Percentiles rank a stretch among this genome's conserved stretches.
These are phyloP conservation scores for Rhincodon typus DNA, from an alignment of 2,797 vertebrate genomes.

Conservation along the genomic window DNA sequence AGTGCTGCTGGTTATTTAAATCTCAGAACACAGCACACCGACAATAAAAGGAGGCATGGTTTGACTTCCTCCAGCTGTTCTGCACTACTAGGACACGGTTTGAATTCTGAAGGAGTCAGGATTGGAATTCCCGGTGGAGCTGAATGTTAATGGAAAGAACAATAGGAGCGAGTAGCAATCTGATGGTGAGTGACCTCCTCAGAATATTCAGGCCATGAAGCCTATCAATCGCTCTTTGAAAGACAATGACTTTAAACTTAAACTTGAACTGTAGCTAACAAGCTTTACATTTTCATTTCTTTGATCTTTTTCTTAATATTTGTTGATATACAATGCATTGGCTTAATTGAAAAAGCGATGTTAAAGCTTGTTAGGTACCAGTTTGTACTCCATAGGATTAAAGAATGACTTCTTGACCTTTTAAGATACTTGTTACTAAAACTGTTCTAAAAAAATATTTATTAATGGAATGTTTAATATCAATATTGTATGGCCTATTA, in stretches of 20 bases:
- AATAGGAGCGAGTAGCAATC: too few species aligned
- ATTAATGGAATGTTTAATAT: too few species aligned
- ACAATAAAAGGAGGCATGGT: too few species aligned
- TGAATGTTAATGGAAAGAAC: too few species aligned
- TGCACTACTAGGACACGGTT: too few species aligned
- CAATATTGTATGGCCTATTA: neutral
- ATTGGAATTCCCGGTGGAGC: too few species aligned
- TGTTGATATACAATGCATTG: neutral
- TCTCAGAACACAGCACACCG: too few species aligned
- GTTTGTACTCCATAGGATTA: neutral
- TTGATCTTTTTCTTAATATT: neutral
- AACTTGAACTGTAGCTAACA: neutral
- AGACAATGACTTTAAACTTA: neutral
- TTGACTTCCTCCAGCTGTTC: too few species aligned
- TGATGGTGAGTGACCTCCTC: too few species aligned
- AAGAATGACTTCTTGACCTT: neutral
- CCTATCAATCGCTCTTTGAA: neutral
- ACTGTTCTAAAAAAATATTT: neutral
- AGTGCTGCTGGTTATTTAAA: too few species aligned
- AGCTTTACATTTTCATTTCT: neutral
- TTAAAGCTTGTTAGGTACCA: neutral
- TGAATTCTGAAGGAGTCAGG: too few species aligned
- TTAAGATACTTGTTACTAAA: neutral
- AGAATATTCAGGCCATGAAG: neutral
- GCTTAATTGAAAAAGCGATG: neutral